Evolutionary conservation across 1,140 invertebrate species (phyloP), one percentile per base, ranked within the genome.

Genomic region (Brachionus paranguensis): DNA sequence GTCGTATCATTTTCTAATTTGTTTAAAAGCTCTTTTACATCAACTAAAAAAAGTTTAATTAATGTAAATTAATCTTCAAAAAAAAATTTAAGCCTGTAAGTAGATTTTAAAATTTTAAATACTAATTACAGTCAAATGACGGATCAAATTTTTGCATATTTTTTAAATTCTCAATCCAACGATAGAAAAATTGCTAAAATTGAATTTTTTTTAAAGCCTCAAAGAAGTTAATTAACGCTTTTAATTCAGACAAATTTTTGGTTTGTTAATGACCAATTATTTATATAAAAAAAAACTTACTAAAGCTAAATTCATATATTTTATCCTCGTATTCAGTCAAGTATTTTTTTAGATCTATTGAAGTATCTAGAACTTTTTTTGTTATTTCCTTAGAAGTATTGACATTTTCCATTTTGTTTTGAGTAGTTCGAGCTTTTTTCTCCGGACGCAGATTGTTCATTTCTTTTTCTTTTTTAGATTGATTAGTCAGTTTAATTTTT

Each of bases 311-410:
- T 17, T 81, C 43, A 29, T 64, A 53, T 29, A 17, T 60, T 81
- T 64, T 60, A 68, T 68, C 64, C 41, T 81, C 78, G 37, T 81
- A 81, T 81, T 81, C 64, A 11, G 53, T 60, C 14, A 64, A 24
- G 20, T 64, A 64, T 6, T 43, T 43, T 64, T 68, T 81, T 37
- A 29, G 64, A 17, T 81, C 2, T 27, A 10, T 81, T 64, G 20
- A 0, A 20, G 10, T 60, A 60, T 60, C 20, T 20, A 24, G 20
- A 60, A 20, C 6, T 60, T 20, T 24, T 60, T 60, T 60, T 68
- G 11, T 33, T 14, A 4, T 29, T 37, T 33, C 33, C 33, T 29
- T 33, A 37, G 1, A 12, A 33, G 27, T 33, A 6, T 72, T 43
- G 7, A 8, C 20, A 17, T 14, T 8, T 41, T 72, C 68, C 37